These are phyloP conservation scores for Agrotis ipsilon DNA, from an alignment of 2,888 invertebrate genomes.

Conservation along the genomic window DNA sequence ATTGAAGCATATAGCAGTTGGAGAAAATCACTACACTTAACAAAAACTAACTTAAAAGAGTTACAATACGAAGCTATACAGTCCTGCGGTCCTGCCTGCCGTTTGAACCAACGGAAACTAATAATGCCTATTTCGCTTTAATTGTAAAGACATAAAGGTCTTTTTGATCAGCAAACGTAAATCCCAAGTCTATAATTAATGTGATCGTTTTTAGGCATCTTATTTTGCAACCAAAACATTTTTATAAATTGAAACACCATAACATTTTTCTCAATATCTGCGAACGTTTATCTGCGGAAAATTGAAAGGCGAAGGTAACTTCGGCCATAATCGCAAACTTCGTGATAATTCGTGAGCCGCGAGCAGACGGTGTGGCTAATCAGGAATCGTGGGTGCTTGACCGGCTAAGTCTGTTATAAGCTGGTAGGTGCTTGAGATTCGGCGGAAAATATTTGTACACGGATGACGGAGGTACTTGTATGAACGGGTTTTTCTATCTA, in stretches of 20 bases:
- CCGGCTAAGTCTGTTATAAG: conserved; percentile 42
- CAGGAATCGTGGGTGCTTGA: conserved; percentile 66
- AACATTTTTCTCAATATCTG: background rate
- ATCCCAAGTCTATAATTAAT: too few species aligned
- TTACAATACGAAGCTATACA: too few species aligned
- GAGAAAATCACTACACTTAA: too few species aligned
- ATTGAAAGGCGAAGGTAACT: conserved; percentile 23
- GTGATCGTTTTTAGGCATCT: too few species aligned
- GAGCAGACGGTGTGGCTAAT: conserved; percentile 69
- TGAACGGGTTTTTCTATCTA: conserved; percentile 1
- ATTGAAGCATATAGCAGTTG: too few species aligned
- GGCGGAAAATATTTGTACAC: conserved; percentile 33
- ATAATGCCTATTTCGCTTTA: too few species aligned
- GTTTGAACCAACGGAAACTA: too few species aligned
- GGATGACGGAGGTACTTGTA: background rate
- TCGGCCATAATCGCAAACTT: conserved; percentile 49
- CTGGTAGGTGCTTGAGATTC: conserved; percentile 37
- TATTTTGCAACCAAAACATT: too few species aligned
- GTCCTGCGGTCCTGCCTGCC: too few species aligned
- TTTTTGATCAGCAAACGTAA: too few species aligned
- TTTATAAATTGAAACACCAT: background rate
- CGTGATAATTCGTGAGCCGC: conserved; percentile 52
- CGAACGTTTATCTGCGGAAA: background rate
- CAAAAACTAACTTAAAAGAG: too few species aligned
- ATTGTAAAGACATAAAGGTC: too few species aligned